Percentiles rank a stretch among this genome's conserved stretches.
Evolutionary conservation across 2,888 invertebrate genomes (phyloP).

Genomic region (Sepiola atlantica): DNA sequence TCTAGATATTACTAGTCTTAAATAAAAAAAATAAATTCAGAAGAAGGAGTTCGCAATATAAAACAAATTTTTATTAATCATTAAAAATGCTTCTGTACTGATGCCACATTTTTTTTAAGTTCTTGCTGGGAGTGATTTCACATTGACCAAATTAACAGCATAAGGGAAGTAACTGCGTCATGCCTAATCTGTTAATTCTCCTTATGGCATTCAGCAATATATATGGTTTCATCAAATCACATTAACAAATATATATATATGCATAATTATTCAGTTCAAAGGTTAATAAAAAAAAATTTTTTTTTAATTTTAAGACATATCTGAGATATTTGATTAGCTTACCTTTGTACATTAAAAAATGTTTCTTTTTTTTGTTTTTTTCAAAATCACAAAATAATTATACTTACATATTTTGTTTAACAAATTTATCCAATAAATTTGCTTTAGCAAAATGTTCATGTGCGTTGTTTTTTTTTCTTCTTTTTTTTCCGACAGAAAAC

Average conservation of each 20-base stretch:
- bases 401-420: not conserved
- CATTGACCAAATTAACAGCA: not conserved
- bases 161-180: not conserved
- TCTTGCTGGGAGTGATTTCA: not conserved
- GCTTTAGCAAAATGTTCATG: not conserved
- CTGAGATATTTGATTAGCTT: not conserved
- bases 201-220: not conserved
- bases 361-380: too few species aligned
- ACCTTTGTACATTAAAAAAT: not conserved
- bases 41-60: not conserved
- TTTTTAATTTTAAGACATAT: not conserved
- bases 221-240: not conserved
- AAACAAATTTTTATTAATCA: conserved; percentile 19
- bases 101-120: not conserved
- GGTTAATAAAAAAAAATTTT: not conserved
- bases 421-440: not conserved
- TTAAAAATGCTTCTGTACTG: not conserved
- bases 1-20: too few species aligned
- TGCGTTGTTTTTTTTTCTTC: not conserved
- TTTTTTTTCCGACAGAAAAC: not conserved
- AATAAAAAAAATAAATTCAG: not conserved
- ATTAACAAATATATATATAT: conserved; percentile 32
- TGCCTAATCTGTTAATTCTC: not conserved
- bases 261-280: not conserved
- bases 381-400: conserved; percentile 5